Evolutionary conservation across 2,797 vertebrate genomes (phyloP).

Genomic region (Salarias fasciatus): DNA sequence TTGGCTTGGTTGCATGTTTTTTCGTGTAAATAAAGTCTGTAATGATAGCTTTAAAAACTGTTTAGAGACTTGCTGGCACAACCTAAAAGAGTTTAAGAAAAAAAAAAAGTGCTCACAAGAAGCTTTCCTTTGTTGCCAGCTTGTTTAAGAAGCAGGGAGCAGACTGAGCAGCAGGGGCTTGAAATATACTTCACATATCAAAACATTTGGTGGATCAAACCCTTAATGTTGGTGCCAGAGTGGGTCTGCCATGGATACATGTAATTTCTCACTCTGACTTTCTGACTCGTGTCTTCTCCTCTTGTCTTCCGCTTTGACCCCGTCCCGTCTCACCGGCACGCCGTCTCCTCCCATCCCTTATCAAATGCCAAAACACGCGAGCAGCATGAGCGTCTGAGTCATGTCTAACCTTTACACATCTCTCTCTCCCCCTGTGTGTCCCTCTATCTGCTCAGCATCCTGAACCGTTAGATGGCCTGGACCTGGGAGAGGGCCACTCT

Average conservation of each 20-base stretch:
- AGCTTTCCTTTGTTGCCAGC: slow-evolving; percentile 69
- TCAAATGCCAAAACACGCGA: slow-evolving; percentile 65
- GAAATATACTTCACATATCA: slow-evolving; percentile 62
- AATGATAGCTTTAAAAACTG: slow-evolving; percentile 72
- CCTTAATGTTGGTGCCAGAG: slow-evolving; percentile 43
- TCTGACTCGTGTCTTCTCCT: slow-evolving; percentile 41
- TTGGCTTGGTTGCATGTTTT: slow-evolving; percentile 65
- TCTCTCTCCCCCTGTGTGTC: slow-evolving; percentile 60
- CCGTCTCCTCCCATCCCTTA: slow-evolving; percentile 23
- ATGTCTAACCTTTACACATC: slow-evolving; percentile 74
- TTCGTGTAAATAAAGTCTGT: slow-evolving; percentile 71
- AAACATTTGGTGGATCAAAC: slow-evolving; percentile 68
- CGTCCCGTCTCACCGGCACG: slow-evolving; percentile 28
- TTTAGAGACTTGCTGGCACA: slow-evolving; percentile 69
- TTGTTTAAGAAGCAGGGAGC: slow-evolving; percentile 69
- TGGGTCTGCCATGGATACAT: slow-evolving; percentile 32
- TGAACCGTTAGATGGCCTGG: slow-evolving; percentile 58
- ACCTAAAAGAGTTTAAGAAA: slow-evolving; percentile 54
- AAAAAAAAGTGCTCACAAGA: slow-evolving; percentile 53
- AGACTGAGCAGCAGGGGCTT: slow-evolving; percentile 50
- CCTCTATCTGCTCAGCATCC: slow-evolving; percentile 63
- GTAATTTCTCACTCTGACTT: slow-evolving; percentile 38
- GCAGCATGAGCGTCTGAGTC: slow-evolving; percentile 60
- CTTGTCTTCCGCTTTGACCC: slow-evolving; percentile 36
- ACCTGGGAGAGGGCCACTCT: slow-evolving; percentile 65